phyloP scores from a whole-genome alignment of 2,797 vertebrate genomes.

The Anabacerthia variegaticeps region DNA sequence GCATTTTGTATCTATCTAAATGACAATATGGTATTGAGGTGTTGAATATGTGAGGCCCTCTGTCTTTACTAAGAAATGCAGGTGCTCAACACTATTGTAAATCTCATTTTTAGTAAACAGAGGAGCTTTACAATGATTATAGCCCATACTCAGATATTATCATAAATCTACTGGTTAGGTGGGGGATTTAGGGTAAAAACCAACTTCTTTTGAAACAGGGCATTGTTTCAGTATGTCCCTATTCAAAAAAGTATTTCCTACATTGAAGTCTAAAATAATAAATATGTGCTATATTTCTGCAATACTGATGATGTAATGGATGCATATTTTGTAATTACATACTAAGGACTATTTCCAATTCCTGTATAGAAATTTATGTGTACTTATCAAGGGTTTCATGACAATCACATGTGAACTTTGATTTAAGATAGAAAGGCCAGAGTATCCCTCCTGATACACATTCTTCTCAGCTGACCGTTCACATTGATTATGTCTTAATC shows the following conservation, averaged over 20 bases:
- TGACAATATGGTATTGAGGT: conserved; percentile 11
- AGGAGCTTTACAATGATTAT: neutral
- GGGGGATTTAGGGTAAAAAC: neutral
- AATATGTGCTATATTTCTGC: neutral
- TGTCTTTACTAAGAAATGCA: neutral
- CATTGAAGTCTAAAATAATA: neutral
- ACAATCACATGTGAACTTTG: neutral
- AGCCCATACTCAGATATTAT: conserved; percentile 18
- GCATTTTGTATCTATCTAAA: conserved; percentile 42
- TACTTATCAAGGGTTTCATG: neutral
- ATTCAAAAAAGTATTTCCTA: neutral
- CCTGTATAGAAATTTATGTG: neutral
- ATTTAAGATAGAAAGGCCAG: neutral
- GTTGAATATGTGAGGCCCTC: neutral
- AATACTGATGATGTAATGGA: neutral
- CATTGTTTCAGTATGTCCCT: neutral
- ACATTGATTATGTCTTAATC: neutral
- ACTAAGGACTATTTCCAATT: neutral
- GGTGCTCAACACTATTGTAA: neutral
- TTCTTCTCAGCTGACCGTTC: neutral
- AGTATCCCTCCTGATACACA: neutral
- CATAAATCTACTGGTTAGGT: conserved; percentile 23
- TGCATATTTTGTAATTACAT: neutral
- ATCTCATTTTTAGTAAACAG: neutral
- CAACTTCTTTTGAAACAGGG: neutral